phyloP scores from a whole-genome alignment of 2,888 invertebrate species.

The Polydrusus cervinus region DNA sequence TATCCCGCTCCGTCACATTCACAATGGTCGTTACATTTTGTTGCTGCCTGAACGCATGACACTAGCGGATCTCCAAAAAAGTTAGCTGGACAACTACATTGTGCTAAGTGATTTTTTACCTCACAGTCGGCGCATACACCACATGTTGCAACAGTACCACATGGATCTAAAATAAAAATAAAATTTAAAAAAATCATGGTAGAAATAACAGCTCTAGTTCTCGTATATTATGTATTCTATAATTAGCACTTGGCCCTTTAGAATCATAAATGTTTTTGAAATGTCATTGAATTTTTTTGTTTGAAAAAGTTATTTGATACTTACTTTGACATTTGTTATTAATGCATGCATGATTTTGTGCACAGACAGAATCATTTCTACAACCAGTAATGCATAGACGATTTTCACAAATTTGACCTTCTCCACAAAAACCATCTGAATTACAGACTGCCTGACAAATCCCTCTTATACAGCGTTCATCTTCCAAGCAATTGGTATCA shows the following conservation, averaged over 20 bases:
- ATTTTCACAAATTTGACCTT: constrained; percentile 90
- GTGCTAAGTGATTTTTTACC: constrained; percentile 88
- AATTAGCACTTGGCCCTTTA: too few relatives aligned
- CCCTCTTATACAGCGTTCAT: constrained; percentile 89
- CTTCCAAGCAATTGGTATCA: constrained; percentile 86
- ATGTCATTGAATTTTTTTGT: too few relatives aligned
- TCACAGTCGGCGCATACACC: constrained; percentile 89
- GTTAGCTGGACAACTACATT: constrained; percentile 88
- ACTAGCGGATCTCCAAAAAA: constrained; percentile 88
- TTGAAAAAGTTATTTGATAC: constrained; percentile 47
- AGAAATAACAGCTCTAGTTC: too few relatives aligned
- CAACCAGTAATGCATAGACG: constrained; percentile 91
- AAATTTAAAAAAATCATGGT: too few relatives aligned
- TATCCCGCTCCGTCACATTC: constrained; percentile 88
- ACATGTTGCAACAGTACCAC: constrained; percentile 82
- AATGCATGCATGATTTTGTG: constrained; percentile 84
- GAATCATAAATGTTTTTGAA: too few relatives aligned
- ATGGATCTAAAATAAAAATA: constrained; percentile 79
- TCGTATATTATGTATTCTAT: too few relatives aligned
- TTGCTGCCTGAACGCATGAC: constrained; percentile 82
- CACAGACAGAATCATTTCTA: constrained; percentile 87
- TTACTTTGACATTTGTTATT: constrained; percentile 87
- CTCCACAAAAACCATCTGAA: constrained; percentile 86
- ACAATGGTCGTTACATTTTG: constrained; percentile 84
- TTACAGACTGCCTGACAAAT: constrained; percentile 90